Evolutionary conservation across 2,113 vertebrate species (phyloP).

Genomic region (Barbus barbus): DNA sequence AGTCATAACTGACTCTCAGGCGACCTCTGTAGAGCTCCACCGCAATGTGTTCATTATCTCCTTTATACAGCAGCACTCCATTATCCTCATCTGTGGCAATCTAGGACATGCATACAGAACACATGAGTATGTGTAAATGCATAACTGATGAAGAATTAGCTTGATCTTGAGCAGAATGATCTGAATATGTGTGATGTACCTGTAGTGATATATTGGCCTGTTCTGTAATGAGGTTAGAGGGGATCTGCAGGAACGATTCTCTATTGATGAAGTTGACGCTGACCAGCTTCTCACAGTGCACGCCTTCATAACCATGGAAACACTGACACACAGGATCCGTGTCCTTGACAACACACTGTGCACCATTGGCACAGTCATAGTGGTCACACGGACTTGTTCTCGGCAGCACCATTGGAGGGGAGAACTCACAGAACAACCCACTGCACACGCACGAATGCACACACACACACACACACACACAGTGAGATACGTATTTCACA

Average conservation of each 20-base stretch:
- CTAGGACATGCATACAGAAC: slow-evolving; percentile 66
- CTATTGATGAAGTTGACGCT: slow-evolving; percentile 94
- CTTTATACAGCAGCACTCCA: slow-evolving; percentile 94
- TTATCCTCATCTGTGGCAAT: slow-evolving; percentile 97
- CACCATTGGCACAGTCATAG: slow-evolving; percentile 92
- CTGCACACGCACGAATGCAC: slow-evolving; percentile 63
- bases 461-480: background rate
- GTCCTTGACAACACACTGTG: slow-evolving; percentile 87
- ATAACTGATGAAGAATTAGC: background rate
- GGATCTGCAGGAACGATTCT: slow-evolving; percentile 92
- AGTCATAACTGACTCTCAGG: slow-evolving; percentile 94
- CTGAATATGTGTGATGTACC: slow-evolving; percentile 70
- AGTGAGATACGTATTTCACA: background rate
- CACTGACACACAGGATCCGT: slow-evolving; percentile 91
- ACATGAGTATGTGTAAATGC: background rate
- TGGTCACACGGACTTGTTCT: slow-evolving; percentile 96
- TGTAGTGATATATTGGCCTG: slow-evolving; percentile 95
- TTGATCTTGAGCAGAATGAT: background rate
- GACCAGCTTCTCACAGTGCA: slow-evolving; percentile 89
- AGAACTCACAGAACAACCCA: slow-evolving; percentile 93
- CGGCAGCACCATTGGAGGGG: slow-evolving; percentile 96
- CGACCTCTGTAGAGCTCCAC: slow-evolving; percentile 94
- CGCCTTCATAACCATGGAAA: slow-evolving; percentile 90
- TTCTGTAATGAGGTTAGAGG: slow-evolving; percentile 81
- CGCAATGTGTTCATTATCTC: slow-evolving; percentile 89